Base-by-base conservation (phyloP, 2,888 invertebrate species). In the Ectemnius cavifrons region DNA sequence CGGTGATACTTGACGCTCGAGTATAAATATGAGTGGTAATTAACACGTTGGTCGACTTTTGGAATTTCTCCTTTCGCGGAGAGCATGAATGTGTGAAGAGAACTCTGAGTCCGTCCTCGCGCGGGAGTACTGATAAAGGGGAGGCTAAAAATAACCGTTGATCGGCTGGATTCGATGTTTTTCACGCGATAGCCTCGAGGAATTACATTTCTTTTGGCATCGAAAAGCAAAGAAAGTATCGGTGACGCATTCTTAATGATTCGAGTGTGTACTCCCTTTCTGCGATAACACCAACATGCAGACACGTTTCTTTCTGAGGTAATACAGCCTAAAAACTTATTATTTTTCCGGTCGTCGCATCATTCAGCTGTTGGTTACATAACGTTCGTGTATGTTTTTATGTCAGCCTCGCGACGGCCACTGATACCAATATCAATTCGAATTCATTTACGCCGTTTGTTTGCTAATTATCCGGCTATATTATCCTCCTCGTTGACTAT, bases 391-490 rank as follows among this genome's bases (percentile, higher is more conserved):
- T 37, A 27, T 57, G 56, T 65, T 64, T 75, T 77, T 75, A 67
- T 66, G 67, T 56, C 52, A 11, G 46, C 37, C 28, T 59, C 58
- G 58, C 64, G 63, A 59, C 75, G 75, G 56, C 18, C 23, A 37
- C 18, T 47, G 77, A 75, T 75, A 71, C 58, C 67, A 49, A 59
- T 75, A 75, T 77, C 75, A 75, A 65, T 63, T 64, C 63, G 56
- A 49, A 58, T 67, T 68, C 65, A 56, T 68, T 75, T 56, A 58
- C 61, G 49, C 37, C 58, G 8, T n/a, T 56, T 16, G 28, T 64
- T 63, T 27, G 75, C 64, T 77, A 75, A 77, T 77, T 77, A 77
- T 75, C 65, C 65, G 67, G 63, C 70, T 63, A 20, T 71, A 67
- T 76, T 75, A 76, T 75, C 75, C 75, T 49, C 18, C 64, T 46